Evolutionary conservation across 1,140 invertebrate species (phyloP).

Genomic region (Ptiloglossa arizonensis): DNA sequence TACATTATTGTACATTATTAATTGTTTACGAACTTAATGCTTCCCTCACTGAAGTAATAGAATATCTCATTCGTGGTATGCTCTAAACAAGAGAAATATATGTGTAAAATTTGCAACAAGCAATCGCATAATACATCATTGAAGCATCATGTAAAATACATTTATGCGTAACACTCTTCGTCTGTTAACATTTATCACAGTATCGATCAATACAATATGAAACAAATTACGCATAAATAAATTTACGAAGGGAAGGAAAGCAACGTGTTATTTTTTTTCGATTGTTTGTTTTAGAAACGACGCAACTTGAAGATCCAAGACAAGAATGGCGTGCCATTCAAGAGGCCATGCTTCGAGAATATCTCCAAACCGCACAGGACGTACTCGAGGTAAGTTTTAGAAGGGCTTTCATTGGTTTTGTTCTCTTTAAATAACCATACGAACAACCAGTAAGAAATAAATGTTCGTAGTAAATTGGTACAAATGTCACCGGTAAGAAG

Average conservation of each 20-base stretch:
- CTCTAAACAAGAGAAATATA: too few species aligned
- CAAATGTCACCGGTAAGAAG: too few species aligned
- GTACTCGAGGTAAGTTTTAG: conserved; percentile 90
- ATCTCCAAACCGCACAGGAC: conserved; percentile 96
- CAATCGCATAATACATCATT: neutral
- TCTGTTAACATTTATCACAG: too few species aligned
- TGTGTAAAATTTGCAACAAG: too few species aligned
- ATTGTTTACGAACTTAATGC: neutral
- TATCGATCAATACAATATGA: too few species aligned
- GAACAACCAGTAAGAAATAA: neutral
- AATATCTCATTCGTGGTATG: too few species aligned
- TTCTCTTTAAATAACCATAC: neutral
- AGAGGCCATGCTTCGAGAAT: conserved; percentile 97
- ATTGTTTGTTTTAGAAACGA: conserved; percentile 88
- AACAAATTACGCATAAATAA: too few species aligned
- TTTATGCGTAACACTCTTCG: too few species aligned
- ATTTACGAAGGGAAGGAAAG: neutral
- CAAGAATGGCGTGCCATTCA: conserved; percentile 97
- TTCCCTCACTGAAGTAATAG: neutral
- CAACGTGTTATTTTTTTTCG: neutral
- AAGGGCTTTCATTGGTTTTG: neutral
- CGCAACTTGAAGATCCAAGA: conserved; percentile 97
- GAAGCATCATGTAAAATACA: too few species aligned
- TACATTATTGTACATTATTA: neutral
- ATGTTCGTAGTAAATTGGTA: neutral